A percentile compares a stretch with the other conserved stretches of the same genome.
These are phyloP conservation scores for Drosophila aldrichi DNA, from an alignment of 2,888 invertebrate genomes.

Conservation along the genomic window DNA sequence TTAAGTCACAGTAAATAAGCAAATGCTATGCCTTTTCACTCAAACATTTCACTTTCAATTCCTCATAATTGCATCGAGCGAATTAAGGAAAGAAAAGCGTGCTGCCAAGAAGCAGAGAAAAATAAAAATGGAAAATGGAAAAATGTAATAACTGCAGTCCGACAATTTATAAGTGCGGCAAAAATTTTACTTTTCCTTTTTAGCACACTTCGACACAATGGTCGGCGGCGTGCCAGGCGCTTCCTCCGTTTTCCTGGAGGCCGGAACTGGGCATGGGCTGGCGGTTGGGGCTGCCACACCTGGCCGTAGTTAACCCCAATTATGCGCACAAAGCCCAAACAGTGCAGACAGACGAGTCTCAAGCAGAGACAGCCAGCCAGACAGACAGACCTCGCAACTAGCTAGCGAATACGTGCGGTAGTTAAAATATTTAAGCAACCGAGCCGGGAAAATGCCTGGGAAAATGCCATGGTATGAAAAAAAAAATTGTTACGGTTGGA, in stretches of 20 bases:
- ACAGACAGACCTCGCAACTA: slow-evolving; percentile 37
- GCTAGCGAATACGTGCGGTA: slow-evolving; percentile 46
- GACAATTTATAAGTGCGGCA: slow-evolving; percentile 72
- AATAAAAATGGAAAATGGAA: neutral
- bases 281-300: slow-evolving; percentile 49
- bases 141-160: slow-evolving; percentile 41
- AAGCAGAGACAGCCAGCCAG: slow-evolving; percentile 8
- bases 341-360: slow-evolving; percentile 17
- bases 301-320: slow-evolving; percentile 81
- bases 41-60: slow-evolving; percentile 66
- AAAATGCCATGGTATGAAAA: slow-evolving; percentile 45
- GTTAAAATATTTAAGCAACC: slow-evolving; percentile 75
- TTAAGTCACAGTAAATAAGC: slow-evolving; percentile 9
- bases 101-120: neutral
- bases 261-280: slow-evolving; percentile 32
- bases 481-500: slow-evolving; percentile 17
- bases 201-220: slow-evolving; percentile 73
- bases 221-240: slow-evolving; percentile 39
- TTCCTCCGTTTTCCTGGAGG: slow-evolving; percentile 36
- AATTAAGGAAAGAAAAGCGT: slow-evolving; percentile 11
- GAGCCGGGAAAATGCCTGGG: slow-evolving; percentile 44
- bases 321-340: slow-evolving; percentile 66
- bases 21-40: slow-evolving; percentile 25
- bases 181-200: slow-evolving; percentile 76
- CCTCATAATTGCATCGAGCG: slow-evolving; percentile 55